Evolutionary conservation across 2,113 vertebrate species (phyloP), one percentile per base, ranked within the genome.

Genomic region (Brachypodius melanocephalos): DNA sequence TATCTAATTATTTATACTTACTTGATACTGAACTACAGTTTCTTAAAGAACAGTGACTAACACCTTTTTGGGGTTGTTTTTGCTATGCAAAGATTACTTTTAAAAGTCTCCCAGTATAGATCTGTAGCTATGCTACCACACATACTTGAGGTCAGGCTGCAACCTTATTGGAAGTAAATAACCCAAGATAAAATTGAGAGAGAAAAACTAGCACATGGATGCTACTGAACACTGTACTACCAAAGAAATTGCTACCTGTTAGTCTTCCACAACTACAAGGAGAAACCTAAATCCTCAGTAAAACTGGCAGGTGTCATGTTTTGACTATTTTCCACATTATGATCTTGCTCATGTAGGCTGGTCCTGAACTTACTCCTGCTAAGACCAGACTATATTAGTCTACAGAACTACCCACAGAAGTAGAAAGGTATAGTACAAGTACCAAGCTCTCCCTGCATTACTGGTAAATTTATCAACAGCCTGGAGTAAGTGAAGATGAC

Each of bases 341-440:
- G 10, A 54, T 34, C 46, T 59, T 71, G 22, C 11, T 81, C 22
- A 16, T 5, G 34, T 28, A 45, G 17, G 43, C 13, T 49, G 42
- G 31, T 51, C 24, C 4, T 31, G 36, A 51, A 43, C 7, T 57
- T 29, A 31, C 0, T 28, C 2, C 6, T 19, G 1, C 8, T 48
- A 61, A 20, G 3, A 43, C 10, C 29, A 67, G 38, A 22, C 25
- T 49, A 6, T 4, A 34, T 5, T 24, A 13, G 19, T 28, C 55
- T 57, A 24, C 8, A 9, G 42, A 83, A 76, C 36, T 34, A 82
- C 7, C 32, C 12, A 43, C 0, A 63, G 24, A 49, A 85, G 20
- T 31, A 21, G 88, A 67, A 12, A 63, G 3, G 12, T 29, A 45
- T 3, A 22, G 10, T 26, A 43, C 8, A 69, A 89, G 25, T 17